Percentiles rank a stretch among this genome's conserved stretches.
Conservation (phyloP, 2,797 vertebrate species). For the Acrocephalus scirpaceus region DNA sequence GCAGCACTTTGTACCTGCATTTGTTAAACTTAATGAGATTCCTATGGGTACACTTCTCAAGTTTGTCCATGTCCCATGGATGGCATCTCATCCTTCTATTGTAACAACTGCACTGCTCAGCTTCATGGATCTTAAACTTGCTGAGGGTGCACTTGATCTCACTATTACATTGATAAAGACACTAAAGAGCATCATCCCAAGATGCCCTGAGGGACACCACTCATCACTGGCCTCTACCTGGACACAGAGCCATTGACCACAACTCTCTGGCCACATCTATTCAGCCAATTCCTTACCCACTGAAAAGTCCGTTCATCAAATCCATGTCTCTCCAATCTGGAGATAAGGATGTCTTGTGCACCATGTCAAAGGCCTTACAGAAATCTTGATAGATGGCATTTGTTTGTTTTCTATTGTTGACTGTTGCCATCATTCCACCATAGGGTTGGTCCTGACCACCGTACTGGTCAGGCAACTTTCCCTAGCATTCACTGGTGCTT, state of each 20-base stretch:
- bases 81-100: background rate
- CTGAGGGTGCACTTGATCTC: background rate
- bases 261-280: background rate
- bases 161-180: background rate
- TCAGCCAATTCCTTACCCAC: background rate
- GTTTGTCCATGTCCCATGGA: background rate
- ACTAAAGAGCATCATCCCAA: background rate
- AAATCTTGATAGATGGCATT: background rate
- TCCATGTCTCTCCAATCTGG: background rate
- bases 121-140: background rate
- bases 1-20: background rate
- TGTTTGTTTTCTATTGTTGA: background rate
- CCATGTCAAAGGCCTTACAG: background rate
- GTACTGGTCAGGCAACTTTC: background rate
- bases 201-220: background rate
- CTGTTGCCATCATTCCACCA: background rate
- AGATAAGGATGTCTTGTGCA: background rate
- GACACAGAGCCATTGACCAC: background rate
- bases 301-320: background rate
- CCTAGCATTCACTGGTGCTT: background rate
- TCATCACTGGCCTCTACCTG: background rate
- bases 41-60: background rate
- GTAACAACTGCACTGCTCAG: background rate
- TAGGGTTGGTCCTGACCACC: background rate
- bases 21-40: background rate